These are phyloP conservation scores for Pseudomyrmex cubaensis DNA, from an alignment of 1,140 invertebrate species.

Conservation along the genomic window DNA sequence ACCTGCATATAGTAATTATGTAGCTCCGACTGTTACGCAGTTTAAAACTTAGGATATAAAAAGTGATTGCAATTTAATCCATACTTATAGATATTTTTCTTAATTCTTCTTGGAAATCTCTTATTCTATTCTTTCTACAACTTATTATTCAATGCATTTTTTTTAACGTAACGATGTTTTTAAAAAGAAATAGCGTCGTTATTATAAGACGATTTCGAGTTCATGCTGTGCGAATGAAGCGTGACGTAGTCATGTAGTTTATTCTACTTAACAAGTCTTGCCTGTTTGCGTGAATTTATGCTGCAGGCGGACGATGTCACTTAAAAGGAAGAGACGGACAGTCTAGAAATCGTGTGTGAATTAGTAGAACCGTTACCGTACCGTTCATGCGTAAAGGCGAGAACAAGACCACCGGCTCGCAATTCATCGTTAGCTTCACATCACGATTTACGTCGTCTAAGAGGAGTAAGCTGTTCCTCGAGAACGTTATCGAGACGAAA, in stretches of 20 bases:
- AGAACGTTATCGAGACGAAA: constrained; percentile 25
- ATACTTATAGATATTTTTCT: neutral
- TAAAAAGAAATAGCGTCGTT: neutral
- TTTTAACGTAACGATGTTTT: neutral
- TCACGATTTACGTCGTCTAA: constrained; percentile 48
- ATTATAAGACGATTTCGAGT: neutral
- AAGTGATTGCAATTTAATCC: neutral
- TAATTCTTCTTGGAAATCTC: neutral
- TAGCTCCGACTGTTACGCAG: constrained; percentile 8
- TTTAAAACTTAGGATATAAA: no score
- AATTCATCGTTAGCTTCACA: constrained; percentile 56
- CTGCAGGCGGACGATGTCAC: constrained; percentile 10
- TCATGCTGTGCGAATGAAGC: constrained; percentile 2
- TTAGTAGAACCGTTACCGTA: constrained; percentile 47
- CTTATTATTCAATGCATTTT: neutral
- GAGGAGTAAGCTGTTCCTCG: constrained; percentile 35
- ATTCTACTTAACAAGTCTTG: constrained; percentile 23
- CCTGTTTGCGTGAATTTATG: constrained; percentile 17
- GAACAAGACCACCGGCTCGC: constrained; percentile 24
- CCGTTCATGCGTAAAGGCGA: constrained; percentile 41
- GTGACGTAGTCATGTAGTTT: constrained; percentile 2
- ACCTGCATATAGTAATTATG: constrained; percentile 28
- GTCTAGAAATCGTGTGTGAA: constrained; percentile 37
- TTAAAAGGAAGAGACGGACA: constrained; percentile 30
- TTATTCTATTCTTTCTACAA: neutral